phyloP scores from a whole-genome alignment of 2,113 vertebrate genomes.

The Cebus imitator region DNA sequence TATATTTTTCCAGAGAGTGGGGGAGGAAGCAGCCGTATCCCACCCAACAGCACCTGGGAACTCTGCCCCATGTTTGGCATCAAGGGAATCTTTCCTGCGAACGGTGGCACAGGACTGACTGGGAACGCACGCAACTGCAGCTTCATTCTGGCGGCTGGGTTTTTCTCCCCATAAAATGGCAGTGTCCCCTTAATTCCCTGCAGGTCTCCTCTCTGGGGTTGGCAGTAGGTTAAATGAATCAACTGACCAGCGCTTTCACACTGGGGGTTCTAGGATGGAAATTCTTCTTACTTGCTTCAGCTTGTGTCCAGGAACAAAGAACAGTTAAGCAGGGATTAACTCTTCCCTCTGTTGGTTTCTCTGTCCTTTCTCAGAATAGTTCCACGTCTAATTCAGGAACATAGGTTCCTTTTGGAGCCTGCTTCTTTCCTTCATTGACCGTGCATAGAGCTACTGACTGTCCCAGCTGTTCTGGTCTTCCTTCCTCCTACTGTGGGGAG shows the following conservation, averaged over 20 bases:
- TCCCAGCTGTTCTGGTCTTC: background rate
- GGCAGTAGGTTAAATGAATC: slow-evolving; percentile 15
- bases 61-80: background rate
- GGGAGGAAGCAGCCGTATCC: background rate
- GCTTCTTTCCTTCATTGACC: background rate
- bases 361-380: slow-evolving; percentile 59
- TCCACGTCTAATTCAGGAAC: background rate
- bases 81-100: background rate
- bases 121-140: background rate
- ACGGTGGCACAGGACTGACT: background rate
- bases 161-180: background rate
- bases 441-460: background rate
- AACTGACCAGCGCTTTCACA: slow-evolving; percentile 54
- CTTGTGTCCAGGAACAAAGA: slow-evolving; percentile 48
- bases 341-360: slow-evolving; percentile 31
- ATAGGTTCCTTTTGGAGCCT: background rate
- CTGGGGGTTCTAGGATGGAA: slow-evolving; percentile 42
- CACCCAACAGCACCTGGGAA: background rate
- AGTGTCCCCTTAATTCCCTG: slow-evolving; percentile 25
- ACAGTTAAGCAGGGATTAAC: slow-evolving; percentile 57
- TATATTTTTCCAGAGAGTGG: slow-evolving; percentile 28
- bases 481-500: background rate
- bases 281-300: slow-evolving; percentile 55
- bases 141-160: background rate
- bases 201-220: background rate